Percentiles rank a stretch among this genome's conserved stretches.
Evolutionary conservation across 2,113 vertebrate species (phyloP).

Genomic region (Salminus brasiliensis): DNA sequence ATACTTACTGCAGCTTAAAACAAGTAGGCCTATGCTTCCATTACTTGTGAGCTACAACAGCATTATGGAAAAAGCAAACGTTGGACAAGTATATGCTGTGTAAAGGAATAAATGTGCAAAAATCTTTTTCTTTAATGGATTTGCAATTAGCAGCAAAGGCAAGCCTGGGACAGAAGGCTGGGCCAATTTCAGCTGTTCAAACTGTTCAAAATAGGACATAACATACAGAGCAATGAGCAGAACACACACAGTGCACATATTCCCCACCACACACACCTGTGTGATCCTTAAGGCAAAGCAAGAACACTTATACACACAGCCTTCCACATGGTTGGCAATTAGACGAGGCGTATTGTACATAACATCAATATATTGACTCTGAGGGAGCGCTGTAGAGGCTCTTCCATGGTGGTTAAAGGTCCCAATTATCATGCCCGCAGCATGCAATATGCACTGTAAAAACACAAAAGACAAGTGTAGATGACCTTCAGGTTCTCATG

Average conservation of each 20-base stretch:
- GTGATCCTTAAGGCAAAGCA: not conserved
- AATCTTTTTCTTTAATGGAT: no score
- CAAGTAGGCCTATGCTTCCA: no score
- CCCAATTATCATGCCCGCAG: not conserved
- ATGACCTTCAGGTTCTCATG: not conserved
- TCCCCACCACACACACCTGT: constrained; percentile 9
- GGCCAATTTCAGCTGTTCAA: not conserved
- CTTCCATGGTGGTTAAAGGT: not conserved
- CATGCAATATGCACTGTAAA: not conserved
- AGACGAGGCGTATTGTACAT: not conserved
- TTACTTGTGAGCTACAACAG: no score
- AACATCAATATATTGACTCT: not conserved
- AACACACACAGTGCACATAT: not conserved
- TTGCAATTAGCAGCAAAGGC: no score
- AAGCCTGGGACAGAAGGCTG: no score
- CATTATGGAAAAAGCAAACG: no score
- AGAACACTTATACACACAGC: not conserved
- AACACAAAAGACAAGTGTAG: not conserved
- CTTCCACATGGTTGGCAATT: not conserved
- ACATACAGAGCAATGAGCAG: not conserved
- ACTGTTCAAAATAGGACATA: not conserved
- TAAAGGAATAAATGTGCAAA: no score
- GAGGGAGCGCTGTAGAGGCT: not conserved
- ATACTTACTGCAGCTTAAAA: no score
- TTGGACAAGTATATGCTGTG: no score